These are phyloP conservation scores for Lissocephala sabroskyi DNA, from an alignment of 2,888 invertebrate species.

Conservation along the genomic window DNA sequence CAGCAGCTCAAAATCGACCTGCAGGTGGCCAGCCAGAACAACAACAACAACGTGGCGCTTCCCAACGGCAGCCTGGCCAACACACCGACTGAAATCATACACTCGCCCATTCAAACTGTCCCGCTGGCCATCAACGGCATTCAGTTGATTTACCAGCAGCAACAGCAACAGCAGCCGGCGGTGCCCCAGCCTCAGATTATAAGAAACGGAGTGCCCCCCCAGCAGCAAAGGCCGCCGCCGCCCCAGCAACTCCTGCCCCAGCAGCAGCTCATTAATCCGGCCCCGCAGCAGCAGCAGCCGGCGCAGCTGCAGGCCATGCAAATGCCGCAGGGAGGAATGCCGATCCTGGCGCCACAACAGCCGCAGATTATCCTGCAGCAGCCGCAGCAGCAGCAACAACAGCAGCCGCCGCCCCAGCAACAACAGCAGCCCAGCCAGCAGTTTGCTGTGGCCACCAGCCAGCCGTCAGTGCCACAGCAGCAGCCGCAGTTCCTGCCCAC, in stretches of 20 bases:
- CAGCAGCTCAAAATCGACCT: slow-evolving; percentile 51
- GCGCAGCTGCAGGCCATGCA: slow-evolving; percentile 26
- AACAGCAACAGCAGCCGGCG: slow-evolving; percentile 13
- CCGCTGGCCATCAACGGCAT: slow-evolving; percentile 50
- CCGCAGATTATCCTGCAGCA: slow-evolving; percentile 24
- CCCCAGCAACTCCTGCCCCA: slow-evolving; percentile 20
- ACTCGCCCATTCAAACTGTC: slow-evolving; percentile 46
- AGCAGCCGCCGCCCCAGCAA: slow-evolving; percentile 25
- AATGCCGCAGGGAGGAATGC: slow-evolving; percentile 1
- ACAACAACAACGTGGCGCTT: slow-evolving; percentile 19
- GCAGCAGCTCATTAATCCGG: slow-evolving; percentile 18
- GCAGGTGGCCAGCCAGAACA: slow-evolving; percentile 28
- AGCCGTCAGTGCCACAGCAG: slow-evolving; percentile 18
- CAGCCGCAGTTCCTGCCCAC: slow-evolving; percentile 42
- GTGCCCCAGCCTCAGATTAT: slow-evolving; percentile 23
- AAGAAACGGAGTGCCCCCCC: slow-evolving; percentile 29
- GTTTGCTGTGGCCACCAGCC: not conserved
- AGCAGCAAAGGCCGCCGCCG: too few species aligned
- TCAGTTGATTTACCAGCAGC: slow-evolving; percentile 51
- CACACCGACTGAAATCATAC: slow-evolving; percentile 56
- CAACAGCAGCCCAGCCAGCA: slow-evolving; percentile 24
- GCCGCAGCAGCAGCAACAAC: slow-evolving; percentile 14
- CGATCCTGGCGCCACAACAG: slow-evolving; percentile 15
- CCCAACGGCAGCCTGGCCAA: slow-evolving; percentile 50
- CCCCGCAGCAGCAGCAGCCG: slow-evolving; percentile 29